Conservation (phyloP, 2,797 vertebrate species). For the Cuniculus paca region DNA sequence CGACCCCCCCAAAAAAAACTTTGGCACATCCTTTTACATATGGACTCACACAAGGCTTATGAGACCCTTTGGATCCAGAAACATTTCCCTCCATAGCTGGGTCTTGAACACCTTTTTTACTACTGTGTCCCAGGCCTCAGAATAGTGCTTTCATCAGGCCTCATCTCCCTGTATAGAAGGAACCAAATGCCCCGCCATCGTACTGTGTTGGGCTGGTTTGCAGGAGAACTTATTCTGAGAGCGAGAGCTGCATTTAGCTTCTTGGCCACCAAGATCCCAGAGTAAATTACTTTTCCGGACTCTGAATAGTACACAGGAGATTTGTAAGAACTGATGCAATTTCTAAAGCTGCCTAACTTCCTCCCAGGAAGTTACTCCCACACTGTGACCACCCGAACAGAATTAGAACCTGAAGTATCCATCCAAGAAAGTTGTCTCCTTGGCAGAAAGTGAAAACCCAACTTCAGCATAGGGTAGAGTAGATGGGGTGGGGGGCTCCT, state of each 20-base stretch:
- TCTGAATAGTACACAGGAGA: slow-evolving; percentile 40
- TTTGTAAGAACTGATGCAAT: slow-evolving; percentile 35
- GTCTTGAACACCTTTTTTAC: rapidly evolving
- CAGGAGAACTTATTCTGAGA: neutral
- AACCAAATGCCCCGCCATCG: rapidly evolving
- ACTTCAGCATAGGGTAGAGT: neutral
- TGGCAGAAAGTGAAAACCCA: slow-evolving; percentile 18
- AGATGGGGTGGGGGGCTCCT: neutral
- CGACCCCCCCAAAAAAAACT: neutral
- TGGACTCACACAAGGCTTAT: neutral
- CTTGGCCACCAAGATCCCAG: slow-evolving; percentile 28
- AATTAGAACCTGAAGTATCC: slow-evolving; percentile 39
- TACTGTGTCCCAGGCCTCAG: rapidly evolving
- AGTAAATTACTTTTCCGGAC: slow-evolving; percentile 58
- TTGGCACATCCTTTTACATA: neutral
- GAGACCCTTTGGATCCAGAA: neutral
- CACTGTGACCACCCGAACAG: neutral
- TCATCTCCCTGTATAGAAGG: rapidly evolving
- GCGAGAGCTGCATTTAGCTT: slow-evolving; percentile 14
- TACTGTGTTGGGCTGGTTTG: neutral
- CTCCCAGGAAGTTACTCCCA: slow-evolving; percentile 71
- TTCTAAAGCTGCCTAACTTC: slow-evolving; percentile 68
- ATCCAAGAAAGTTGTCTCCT: neutral
- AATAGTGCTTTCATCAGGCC: rapidly evolving
- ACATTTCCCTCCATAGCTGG: rapidly evolving